These are phyloP conservation scores for Hirundichthys speculiger DNA, from an alignment of 2,113 vertebrate species.

Conservation along the genomic window DNA sequence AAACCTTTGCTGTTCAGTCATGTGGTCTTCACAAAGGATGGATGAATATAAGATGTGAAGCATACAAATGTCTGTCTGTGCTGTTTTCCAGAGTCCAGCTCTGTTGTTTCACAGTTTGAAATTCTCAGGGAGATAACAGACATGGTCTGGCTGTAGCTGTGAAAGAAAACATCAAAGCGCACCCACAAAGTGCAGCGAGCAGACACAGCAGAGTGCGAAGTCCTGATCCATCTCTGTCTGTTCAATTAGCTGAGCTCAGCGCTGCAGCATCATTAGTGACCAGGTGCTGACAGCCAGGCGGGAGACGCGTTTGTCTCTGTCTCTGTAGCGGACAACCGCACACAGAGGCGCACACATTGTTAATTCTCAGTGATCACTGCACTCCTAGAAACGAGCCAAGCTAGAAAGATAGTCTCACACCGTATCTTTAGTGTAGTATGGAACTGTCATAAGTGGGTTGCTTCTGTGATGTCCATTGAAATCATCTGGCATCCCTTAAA, in stretches of 20 bases:
- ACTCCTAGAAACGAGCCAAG: constrained; percentile 21
- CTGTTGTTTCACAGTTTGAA: constrained; percentile 32
- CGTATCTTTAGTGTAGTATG: too few relatives aligned
- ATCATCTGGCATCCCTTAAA: too few relatives aligned
- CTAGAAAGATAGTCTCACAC: not conserved
- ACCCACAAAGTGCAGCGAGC: constrained; percentile 27
- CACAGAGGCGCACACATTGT: too few relatives aligned
- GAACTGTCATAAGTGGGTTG: too few relatives aligned
- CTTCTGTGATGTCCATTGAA: too few relatives aligned
- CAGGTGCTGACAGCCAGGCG: constrained; percentile 63
- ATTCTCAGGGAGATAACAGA: constrained; percentile 8
- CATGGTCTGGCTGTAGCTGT: constrained; percentile 16
- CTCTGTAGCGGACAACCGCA: constrained; percentile 18
- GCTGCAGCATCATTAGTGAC: constrained; percentile 69
- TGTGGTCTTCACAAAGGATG: too few relatives aligned
- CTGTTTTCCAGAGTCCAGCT: constrained; percentile 9
- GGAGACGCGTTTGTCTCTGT: constrained; percentile 68
- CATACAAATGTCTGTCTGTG: not conserved
- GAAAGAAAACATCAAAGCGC: constrained; percentile 28
- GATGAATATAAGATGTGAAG: too few relatives aligned
- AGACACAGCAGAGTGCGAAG: constrained; percentile 49
- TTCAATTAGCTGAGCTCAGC: constrained; percentile 75
- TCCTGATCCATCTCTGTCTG: constrained; percentile 78
- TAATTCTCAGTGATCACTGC: not conserved
- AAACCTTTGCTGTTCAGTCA: too few relatives aligned